phyloP scores from a whole-genome alignment of 1,140 invertebrate species.

The Bradynema listronoti region DNA sequence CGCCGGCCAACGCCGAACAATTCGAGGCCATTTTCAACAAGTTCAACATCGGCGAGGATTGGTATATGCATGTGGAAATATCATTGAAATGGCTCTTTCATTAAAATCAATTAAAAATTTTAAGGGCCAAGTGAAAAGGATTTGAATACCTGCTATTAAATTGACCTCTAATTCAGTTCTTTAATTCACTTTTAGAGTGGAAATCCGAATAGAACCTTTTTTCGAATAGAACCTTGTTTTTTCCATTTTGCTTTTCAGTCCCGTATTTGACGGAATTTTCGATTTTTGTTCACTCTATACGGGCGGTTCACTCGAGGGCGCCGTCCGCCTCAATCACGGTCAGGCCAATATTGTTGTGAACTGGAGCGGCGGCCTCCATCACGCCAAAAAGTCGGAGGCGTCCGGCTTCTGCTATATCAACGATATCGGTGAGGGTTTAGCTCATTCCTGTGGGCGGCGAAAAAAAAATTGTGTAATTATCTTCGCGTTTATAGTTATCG shows the following conservation, averaged over 20 bases:
- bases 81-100: slow-evolving; percentile 1
- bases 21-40: slow-evolving; percentile 85
- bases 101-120: background rate
- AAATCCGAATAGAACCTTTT: no score
- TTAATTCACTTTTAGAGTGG: no score
- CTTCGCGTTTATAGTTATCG: no score
- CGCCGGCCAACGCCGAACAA: slow-evolving; percentile 85
- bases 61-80: no score
- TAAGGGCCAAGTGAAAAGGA: no score
- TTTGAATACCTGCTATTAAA: no score
- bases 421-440: slow-evolving; percentile 74
- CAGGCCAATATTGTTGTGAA: slow-evolving; percentile 92
- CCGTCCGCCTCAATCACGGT: slow-evolving; percentile 79
- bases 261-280: slow-evolving; percentile 94
- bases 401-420: slow-evolving; percentile 96
- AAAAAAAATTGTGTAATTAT: slow-evolving; percentile 61
- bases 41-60: slow-evolving; percentile 97
- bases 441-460: slow-evolving; percentile 55
- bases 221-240: no score
- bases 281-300: slow-evolving; percentile 98
- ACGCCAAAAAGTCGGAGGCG: slow-evolving; percentile 98
- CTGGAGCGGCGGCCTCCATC: slow-evolving; percentile 97
- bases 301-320: slow-evolving; percentile 79
- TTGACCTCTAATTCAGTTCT: no score
- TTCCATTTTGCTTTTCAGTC: slow-evolving; percentile 61